Percentiles rank a stretch among this genome's conserved stretches.
phyloP scores from a whole-genome alignment of 2,888 invertebrate species.

The Tinea pellionella region DNA sequence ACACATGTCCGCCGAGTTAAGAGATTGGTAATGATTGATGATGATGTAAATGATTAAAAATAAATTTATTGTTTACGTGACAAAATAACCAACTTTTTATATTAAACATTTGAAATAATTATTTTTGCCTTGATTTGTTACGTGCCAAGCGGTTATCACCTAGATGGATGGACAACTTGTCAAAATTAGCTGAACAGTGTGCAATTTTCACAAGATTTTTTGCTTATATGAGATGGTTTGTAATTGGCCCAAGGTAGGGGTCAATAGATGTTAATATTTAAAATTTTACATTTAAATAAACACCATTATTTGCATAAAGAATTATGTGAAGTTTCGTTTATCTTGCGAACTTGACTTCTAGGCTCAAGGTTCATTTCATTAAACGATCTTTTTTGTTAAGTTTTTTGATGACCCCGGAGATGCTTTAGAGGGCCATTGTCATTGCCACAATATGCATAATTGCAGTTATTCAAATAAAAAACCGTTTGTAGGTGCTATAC shows the following conservation, averaged over 20 bases:
- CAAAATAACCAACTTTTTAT: background rate
- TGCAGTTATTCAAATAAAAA: background rate
- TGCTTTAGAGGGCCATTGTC: conserved; percentile 11
- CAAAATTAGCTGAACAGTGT: background rate
- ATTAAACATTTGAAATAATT: background rate
- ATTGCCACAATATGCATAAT: conserved; percentile 10
- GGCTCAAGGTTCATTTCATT: conserved; percentile 17
- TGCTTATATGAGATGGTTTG: background rate
- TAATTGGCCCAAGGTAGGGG: background rate
- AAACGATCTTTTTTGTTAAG: conserved; percentile 25
- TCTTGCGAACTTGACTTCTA: conserved; percentile 1
- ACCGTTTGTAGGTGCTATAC: no score
- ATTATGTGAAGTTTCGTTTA: background rate
- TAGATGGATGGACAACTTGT: background rate
- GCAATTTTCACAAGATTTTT: background rate
- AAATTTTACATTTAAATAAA: no score
- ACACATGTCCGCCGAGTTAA: background rate
- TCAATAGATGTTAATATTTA: no score
- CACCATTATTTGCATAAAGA: no score
- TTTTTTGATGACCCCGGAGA: conserved; percentile 25
- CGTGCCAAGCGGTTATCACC: background rate
- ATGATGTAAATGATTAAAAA: no score
- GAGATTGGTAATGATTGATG: background rate
- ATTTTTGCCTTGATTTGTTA: background rate
- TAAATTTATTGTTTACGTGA: no score